Percentiles rank a stretch among this genome's conserved stretches.
phyloP scores from a whole-genome alignment of 64 coral and sea anemone genomes.

The Anthopleura sola region DNA sequence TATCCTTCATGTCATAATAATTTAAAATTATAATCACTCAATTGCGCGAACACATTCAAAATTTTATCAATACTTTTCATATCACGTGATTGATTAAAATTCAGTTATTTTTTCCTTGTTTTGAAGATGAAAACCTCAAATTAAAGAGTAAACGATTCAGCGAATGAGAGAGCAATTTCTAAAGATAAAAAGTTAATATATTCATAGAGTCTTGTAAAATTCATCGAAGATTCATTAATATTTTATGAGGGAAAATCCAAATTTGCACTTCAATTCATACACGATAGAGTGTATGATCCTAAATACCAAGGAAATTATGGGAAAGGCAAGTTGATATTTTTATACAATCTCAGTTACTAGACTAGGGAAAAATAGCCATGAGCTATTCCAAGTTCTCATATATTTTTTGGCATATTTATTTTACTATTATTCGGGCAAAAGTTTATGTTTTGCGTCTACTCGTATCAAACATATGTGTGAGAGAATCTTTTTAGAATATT shows the following conservation, averaged over 20 bases:
- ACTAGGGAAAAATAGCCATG: too few relatives aligned
- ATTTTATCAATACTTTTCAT: background rate
- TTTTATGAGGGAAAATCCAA: background rate
- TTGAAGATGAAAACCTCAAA: background rate
- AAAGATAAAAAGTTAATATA: background rate
- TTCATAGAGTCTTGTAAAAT: constrained; percentile 9
- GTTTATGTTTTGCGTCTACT: too few relatives aligned
- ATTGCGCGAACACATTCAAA: background rate
- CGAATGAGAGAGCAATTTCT: background rate
- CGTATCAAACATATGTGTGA: too few relatives aligned
- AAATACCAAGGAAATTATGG: too few relatives aligned
- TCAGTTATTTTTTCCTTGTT: background rate
- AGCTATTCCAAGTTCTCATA: too few relatives aligned
- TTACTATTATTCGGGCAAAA: too few relatives aligned
- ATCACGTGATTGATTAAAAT: background rate
- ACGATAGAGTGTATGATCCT: too few relatives aligned
- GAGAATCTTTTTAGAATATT: too few relatives aligned
- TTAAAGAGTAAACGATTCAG: background rate
- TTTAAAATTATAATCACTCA: background rate
- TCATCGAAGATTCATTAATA: background rate
- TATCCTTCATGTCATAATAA: background rate
- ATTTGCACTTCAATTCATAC: background rate
- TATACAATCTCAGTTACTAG: too few relatives aligned
- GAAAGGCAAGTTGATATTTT: too few relatives aligned
- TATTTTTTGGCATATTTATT: too few relatives aligned